These are phyloP conservation scores for Zaprionus obscuricornis DNA, from an alignment of 2,888 invertebrate genomes.

Conservation along the genomic window DNA sequence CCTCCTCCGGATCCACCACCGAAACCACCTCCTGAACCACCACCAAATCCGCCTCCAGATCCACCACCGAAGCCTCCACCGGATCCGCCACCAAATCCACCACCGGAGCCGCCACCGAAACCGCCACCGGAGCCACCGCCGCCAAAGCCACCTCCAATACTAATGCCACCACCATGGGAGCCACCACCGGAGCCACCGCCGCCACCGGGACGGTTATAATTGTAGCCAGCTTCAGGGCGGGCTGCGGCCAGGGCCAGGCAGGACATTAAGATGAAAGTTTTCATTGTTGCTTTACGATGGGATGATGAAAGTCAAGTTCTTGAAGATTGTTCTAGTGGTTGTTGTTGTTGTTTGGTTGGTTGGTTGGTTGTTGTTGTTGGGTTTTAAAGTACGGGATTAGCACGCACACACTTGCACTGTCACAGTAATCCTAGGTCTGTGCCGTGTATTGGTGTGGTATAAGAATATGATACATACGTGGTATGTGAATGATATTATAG, in stretches of 20 bases:
- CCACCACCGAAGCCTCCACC: constrained; percentile 71
- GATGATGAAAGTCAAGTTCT: constrained; percentile 41
- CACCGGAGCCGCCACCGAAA: constrained; percentile 48
- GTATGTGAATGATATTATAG: too few relatives aligned
- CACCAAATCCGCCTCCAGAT: constrained; percentile 48
- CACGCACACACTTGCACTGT: constrained; percentile 73
- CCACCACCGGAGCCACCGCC: constrained; percentile 80
- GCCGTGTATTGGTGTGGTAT: constrained; percentile 55
- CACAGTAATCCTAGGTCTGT: constrained; percentile 80
- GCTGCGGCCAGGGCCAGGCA: constrained; percentile 83
- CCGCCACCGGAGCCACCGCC: constrained; percentile 64
- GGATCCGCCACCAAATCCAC: constrained; percentile 48
- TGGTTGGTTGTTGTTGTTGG: too few relatives aligned
- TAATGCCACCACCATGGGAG: constrained; percentile 52
- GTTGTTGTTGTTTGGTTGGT: too few relatives aligned
- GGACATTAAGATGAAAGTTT: constrained; percentile 83
- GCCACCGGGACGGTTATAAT: constrained; percentile 83
- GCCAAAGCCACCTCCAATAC: constrained; percentile 48
- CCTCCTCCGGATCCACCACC: too few relatives aligned
- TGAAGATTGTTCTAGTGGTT: constrained; percentile 13
- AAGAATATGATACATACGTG: too few relatives aligned
- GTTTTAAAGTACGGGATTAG: constrained; percentile 30
- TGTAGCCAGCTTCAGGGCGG: constrained; percentile 83
- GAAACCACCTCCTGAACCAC: constrained; percentile 44
- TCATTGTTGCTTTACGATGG: constrained; percentile 72